phyloP scores from a whole-genome alignment of 2,797 vertebrate genomes.

The Alcedo atthis region DNA sequence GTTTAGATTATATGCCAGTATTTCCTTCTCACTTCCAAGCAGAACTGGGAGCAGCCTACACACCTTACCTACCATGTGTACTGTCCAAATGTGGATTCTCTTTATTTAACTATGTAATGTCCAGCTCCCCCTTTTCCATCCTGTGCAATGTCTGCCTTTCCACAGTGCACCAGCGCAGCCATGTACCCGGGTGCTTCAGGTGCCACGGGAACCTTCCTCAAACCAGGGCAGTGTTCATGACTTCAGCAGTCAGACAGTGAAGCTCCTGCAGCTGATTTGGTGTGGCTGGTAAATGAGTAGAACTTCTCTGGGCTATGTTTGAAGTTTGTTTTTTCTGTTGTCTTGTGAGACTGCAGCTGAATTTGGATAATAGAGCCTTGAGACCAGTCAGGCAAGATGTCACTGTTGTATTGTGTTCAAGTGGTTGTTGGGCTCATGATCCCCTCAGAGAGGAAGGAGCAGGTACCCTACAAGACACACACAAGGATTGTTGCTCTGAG shows the following conservation, averaged over 20 bases:
- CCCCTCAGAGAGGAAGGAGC: background rate
- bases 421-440: background rate
- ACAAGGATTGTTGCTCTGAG: fast-evolving
- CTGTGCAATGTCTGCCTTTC: background rate
- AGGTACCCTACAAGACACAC: background rate
- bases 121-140: background rate
- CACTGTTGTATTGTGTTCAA: fast-evolving
- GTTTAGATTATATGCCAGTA: background rate
- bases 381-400: background rate
- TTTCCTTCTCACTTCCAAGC: background rate
- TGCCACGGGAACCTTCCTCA: fast-evolving
- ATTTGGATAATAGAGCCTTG: fast-evolving
- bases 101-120: background rate
- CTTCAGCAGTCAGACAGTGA: background rate
- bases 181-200: background rate
- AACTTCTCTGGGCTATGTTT: background rate
- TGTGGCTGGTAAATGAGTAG: background rate
- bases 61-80: background rate
- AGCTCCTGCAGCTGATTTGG: background rate
- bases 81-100: fast-evolving
- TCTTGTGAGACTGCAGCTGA: background rate
- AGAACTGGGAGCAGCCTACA: background rate
- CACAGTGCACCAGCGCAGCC: background rate
- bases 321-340: background rate
- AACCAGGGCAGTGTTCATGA: background rate